Evolutionary conservation across 2,113 vertebrate genomes (phyloP).

Genomic region (Cricetomys ansorgei): DNA sequence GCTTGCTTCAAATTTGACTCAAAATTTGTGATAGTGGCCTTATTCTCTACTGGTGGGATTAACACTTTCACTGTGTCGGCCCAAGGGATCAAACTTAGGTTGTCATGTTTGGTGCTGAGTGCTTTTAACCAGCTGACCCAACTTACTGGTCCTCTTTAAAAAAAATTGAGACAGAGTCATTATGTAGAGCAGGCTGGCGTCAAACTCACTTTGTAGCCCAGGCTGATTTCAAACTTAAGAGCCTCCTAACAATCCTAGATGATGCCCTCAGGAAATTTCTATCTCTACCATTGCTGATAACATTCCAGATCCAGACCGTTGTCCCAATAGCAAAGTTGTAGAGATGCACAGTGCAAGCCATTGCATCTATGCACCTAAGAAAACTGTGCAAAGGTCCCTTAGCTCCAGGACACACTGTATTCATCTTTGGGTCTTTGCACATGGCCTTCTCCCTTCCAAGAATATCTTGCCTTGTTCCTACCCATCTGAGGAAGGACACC

Average conservation of each 20-base stretch:
- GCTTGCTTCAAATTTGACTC: too few relatives aligned
- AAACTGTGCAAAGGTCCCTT: not conserved
- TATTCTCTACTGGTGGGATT: too few relatives aligned
- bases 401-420: not conserved
- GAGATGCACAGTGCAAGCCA: not conserved
- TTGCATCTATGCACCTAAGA: not conserved
- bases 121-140: not conserved
- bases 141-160: not conserved
- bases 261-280: not conserved
- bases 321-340: not conserved
- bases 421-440: not conserved
- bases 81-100: not conserved
- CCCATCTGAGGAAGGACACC: not conserved
- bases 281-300: not conserved
- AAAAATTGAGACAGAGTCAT: not conserved
- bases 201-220: not conserved
- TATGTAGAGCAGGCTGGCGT: not conserved
- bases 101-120: not conserved
- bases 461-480: not conserved
- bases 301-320: not conserved
- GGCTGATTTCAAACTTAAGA: not conserved
- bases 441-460: not conserved
- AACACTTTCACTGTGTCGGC: not conserved
- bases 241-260: not conserved
- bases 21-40: too few relatives aligned